Percentiles rank a stretch among this genome's conserved stretches.
Conservation (phyloP, 2,113 vertebrate species). For the Aphyosemion australe region DNA sequence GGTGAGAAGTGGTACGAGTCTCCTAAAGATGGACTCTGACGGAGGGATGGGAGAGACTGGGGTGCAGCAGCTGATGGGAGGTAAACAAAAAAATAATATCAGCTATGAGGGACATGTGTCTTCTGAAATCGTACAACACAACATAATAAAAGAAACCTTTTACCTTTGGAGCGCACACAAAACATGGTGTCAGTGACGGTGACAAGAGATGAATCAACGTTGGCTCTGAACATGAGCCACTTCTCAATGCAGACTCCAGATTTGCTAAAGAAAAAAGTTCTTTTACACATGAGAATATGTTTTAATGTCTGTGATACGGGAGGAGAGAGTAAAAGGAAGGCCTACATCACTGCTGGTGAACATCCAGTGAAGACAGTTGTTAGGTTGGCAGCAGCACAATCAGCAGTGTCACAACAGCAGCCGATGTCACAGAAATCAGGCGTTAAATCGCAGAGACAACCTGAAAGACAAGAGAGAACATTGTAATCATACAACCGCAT, state of each 20-base stretch:
- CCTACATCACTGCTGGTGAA: conserved; percentile 56
- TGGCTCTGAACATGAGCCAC: conserved; percentile 78
- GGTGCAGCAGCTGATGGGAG: conserved; percentile 27
- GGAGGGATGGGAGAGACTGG: conserved; percentile 19
- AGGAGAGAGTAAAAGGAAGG: background rate
- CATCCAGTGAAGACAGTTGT: conserved; percentile 72
- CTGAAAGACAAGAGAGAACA: conserved; percentile 45
- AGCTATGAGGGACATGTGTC: too few species aligned
- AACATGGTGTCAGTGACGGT: conserved; percentile 70
- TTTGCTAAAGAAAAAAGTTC: conserved; percentile 34
- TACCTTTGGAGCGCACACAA: conserved; percentile 71
- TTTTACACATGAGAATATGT: background rate
- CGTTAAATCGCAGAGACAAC: conserved; percentile 76
- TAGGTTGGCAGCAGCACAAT: conserved; percentile 70
- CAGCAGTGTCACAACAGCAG: conserved; percentile 78
- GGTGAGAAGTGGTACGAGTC: conserved; percentile 68
- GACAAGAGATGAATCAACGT: conserved; percentile 70
- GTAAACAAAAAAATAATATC: background rate
- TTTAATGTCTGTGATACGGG: background rate
- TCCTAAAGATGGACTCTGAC: conserved; percentile 37
- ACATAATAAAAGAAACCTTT: background rate
- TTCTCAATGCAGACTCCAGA: conserved; percentile 76
- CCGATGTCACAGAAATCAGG: conserved; percentile 77
- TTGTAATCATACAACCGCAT: background rate
- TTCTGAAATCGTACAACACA: background rate